Evolutionary conservation across 92 coral and sea anemone species (phyloP), one percentile per base, ranked within the genome.

Genomic region (Isaurus tuberculatus): DNA sequence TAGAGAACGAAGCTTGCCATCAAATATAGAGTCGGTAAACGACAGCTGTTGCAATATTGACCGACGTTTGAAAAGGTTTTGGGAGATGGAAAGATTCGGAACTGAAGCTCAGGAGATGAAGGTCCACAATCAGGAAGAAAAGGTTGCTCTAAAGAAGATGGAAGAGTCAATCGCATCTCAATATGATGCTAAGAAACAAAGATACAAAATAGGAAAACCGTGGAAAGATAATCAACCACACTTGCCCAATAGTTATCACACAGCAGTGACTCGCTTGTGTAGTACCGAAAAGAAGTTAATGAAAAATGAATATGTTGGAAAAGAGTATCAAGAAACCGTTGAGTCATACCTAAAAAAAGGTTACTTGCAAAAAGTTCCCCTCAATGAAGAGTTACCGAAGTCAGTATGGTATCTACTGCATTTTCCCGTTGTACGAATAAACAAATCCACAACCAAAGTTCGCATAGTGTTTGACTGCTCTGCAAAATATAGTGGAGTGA

Each of bases 21-120:
- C 16, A 17, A 32, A 17, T 73, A 57, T 46, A 65, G 4, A 8
- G 46, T 72, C 55, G 55, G n/a, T n/a, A n/a, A 72, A 72, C 14
- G 28, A 29, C 2, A 15, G 30, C 42, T 73, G 83, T 28, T 68
- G 89, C 64, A 85, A 84, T 11, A 40, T 85, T 57, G 91, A 91
- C 82, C 40, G 33, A 49, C 80, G 71, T 30, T 60, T 91, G 7
- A 85, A 70, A 36, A 15, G 87, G 75, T 91, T 91, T 42, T 91
- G 94, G 89, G 91, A 91, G 73, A 75, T 91, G 4, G 89, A 91
- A 43, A 88, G n/a, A n/a, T n/a, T n/a, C n/a, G n/a, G n/a, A n/a
- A 70, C 89, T 14, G 81, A 57, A 36, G 37, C 31, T 72, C 31
- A 57, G 57, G 9, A 28, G 27, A 36, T 55, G 25, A 16, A 36